phyloP scores from a whole-genome alignment of 2,888 invertebrate genomes.

The Volucella zonaria region DNA sequence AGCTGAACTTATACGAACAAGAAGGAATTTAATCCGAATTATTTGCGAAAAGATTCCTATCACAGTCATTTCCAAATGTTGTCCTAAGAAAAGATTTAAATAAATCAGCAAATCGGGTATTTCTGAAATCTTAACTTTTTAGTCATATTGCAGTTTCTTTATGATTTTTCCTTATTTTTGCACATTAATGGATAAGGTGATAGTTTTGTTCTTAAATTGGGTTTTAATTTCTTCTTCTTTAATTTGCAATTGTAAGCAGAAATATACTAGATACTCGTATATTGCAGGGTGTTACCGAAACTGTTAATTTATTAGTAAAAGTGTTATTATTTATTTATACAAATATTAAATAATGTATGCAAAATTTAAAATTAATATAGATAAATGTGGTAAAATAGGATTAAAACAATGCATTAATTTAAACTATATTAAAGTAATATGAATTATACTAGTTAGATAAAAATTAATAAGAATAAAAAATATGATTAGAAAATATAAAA shows the following conservation, averaged over 20 bases:
- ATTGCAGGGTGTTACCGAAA: slow-evolving; percentile 13
- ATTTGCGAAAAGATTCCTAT: too few relatives aligned
- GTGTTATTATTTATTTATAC: slow-evolving; percentile 5
- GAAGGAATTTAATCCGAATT: too few relatives aligned
- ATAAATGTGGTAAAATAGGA: slow-evolving; percentile 23
- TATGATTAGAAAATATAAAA: not conserved
- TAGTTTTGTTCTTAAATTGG: not conserved
- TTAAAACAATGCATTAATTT: slow-evolving; percentile 1
- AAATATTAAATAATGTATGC: slow-evolving; percentile 3
- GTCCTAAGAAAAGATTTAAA: too few relatives aligned
- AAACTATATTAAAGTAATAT: slow-evolving; percentile 5
- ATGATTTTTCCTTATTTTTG: too few relatives aligned
- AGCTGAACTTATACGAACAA: too few relatives aligned
- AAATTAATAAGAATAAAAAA: slow-evolving; percentile 6
- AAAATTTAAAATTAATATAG: not conserved
- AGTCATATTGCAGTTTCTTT: too few relatives aligned
- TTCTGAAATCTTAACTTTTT: too few relatives aligned
- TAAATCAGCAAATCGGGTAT: too few relatives aligned
- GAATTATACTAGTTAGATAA: slow-evolving; percentile 24
- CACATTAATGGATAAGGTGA: not conserved
- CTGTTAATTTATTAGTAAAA: not conserved
- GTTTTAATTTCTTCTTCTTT: not conserved
- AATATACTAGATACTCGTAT: slow-evolving; percentile 4
- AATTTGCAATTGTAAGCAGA: not conserved
- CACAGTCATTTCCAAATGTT: too few relatives aligned